Evolutionary conservation across 2,797 vertebrate species (phyloP), one percentile per base, ranked within the genome.

Genomic region (Anabacerthia variegaticeps): DNA sequence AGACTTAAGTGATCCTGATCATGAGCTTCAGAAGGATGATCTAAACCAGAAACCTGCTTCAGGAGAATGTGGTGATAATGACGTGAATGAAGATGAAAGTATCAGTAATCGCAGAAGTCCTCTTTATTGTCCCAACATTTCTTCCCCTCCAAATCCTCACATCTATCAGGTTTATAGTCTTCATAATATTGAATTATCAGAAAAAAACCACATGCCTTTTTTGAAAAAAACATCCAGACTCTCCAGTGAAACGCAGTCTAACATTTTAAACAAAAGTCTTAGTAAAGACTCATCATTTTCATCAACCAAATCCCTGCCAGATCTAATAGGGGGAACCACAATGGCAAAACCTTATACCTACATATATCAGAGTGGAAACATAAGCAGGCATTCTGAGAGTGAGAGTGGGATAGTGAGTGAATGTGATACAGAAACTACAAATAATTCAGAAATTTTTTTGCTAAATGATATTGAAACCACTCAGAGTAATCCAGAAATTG

Each of bases 381-480:
- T 97, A 92, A 97, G 97, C 82, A 98, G 98, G 32, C 98, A 97
- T 90, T 99, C 99, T 5, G 99, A 99, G 93, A 98, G 98, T 44
- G 99, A 99, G 97, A 99, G 99, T 77, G 99, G 99, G 51, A 99
- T 99, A 19, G 98, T 99, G 51, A 99, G 98, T 80, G 99, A 99
- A 26, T 99, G 98, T 51, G 99, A 99, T 73, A 97, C 96, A 6
- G 99, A 99, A 96, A 98, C 97, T 39, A 98, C 97, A 5, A 98
- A 96, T 27, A 98, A 98, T 96, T 99, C 98, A 41, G 98, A 99
- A 93, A 97, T 96, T 72, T 98, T 98, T 77, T 97, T 98, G 92
- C 94, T 98, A 48, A 98, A 97, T 91, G 93, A 97, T 80, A 95
- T 66, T n/a, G 98, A 98, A 85, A 97, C 87, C 68, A 96, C 92